Evolutionary conservation across 2,113 vertebrate genomes (phyloP), one percentile per base, ranked within the genome.

Genomic region (Glareola pratincola): DNA sequence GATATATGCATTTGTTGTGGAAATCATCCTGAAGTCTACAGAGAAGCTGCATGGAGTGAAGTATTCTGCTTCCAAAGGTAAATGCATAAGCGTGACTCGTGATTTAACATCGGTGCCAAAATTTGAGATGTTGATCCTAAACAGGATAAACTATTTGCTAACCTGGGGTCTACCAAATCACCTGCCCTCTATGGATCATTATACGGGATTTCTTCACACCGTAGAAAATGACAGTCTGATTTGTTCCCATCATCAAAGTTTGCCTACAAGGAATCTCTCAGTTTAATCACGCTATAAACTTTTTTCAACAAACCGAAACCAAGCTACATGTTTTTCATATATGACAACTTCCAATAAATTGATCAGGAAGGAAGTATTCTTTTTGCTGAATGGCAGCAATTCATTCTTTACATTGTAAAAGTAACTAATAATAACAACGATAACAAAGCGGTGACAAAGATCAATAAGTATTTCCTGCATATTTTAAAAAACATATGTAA

Each of bases 201-300:
- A 77, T 59, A 88, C 16, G 81, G 47, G 80, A 82, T 94, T 96
- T 94, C 88, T 88, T 88, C 50, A 71, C 75, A 43, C 47, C 27
- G 79, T 10, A 67, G 79, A 60, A 86, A 83, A 80, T 51, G 63
- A 80, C 71, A 96, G 12, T 27, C 85, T 90, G 88, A 97, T 96
- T 94, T 94, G 72, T 54, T 80, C 47, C 63, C 32, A 73, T 59
- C 56, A 67, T 94, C 83, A 81, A 74, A 83, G 11, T 62, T 73
- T 92, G 20, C 47, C 63, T 69, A 71, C 26, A 59, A 90, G 68
- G 75, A 90, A 83, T 86, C 78, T 88, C 41, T 85, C 72, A 47
- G 39, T 92, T 90, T 96, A 95, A 93, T 74, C 54, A 63, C 43
- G 47, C 37, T 50, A 39, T 83, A 90, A 96, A 88, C 37, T 85